A percentile compares a stretch with the other conserved stretches of the same genome.
Evolutionary conservation across 2,113 vertebrate species (phyloP).

Genomic region (Peromyscus leucopus): DNA sequence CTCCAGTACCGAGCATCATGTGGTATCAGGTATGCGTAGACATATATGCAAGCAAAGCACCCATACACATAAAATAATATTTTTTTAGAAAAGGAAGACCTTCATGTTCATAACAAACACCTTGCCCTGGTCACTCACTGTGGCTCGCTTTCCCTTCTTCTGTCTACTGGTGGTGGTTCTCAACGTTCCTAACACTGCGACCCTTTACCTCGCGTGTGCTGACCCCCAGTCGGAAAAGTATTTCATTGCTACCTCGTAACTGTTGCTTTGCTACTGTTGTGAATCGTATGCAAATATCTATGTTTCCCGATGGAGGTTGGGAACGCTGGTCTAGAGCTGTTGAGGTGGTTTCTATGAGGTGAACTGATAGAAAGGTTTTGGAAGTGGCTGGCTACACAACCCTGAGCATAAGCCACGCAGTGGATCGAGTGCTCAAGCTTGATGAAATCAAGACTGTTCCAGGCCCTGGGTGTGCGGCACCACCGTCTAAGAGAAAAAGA

Average conservation of each 20-base stretch:
- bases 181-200: background rate
- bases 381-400: background rate
- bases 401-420: accelerated
- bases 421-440: accelerated
- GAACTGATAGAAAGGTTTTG: background rate
- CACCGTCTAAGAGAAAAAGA: background rate
- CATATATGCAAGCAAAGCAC: too few species aligned
- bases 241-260: background rate
- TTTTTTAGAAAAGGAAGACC: background rate
- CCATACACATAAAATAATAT: background rate
- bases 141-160: background rate
- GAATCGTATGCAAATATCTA: background rate
- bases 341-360: too few species aligned
- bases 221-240: background rate
- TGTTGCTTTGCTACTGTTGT: background rate
- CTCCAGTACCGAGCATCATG: too few species aligned
- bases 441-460: background rate
- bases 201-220: background rate
- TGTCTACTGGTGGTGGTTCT: background rate
- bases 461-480: background rate
- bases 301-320: background rate
- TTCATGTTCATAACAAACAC: accelerated
- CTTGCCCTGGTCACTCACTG: accelerated
- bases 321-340: background rate
- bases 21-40: background rate